Conservation (phyloP, 2,797 vertebrate genomes). For the Pseudochromis fuscus region DNA sequence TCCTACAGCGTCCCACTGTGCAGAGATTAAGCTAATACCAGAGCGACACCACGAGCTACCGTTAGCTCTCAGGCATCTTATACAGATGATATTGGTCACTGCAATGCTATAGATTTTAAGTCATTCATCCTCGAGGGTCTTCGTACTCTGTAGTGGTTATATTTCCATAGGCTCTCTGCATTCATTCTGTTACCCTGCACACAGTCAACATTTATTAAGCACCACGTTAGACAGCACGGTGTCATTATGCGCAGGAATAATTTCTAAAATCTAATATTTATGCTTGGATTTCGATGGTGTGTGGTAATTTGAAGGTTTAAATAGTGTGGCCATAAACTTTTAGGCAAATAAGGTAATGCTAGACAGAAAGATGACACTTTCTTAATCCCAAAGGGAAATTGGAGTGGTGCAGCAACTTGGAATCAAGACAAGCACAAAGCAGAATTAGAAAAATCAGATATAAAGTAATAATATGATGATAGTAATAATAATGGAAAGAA, state of each 20-base stretch:
- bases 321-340: background rate
- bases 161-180: background rate
- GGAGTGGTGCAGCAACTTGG: no score
- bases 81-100: background rate
- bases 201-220: no score
- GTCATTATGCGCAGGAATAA: background rate
- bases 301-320: background rate
- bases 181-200: background rate
- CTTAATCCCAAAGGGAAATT: no score
- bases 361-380: no score
- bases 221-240: background rate
- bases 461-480: no score
- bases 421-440: no score
- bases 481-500: no score
- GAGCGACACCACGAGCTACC: conserved; percentile 15
- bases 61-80: conserved; percentile 17
- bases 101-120: background rate
- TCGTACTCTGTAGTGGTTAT: background rate
- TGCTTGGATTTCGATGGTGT: background rate
- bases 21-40: background rate
- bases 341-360: background rate
- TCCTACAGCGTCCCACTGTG: background rate
- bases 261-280: background rate
- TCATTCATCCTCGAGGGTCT: background rate
- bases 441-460: no score